These are phyloP conservation scores for Polydrusus tereticollis DNA, from an alignment of 2,888 invertebrate genomes.

Conservation along the genomic window DNA sequence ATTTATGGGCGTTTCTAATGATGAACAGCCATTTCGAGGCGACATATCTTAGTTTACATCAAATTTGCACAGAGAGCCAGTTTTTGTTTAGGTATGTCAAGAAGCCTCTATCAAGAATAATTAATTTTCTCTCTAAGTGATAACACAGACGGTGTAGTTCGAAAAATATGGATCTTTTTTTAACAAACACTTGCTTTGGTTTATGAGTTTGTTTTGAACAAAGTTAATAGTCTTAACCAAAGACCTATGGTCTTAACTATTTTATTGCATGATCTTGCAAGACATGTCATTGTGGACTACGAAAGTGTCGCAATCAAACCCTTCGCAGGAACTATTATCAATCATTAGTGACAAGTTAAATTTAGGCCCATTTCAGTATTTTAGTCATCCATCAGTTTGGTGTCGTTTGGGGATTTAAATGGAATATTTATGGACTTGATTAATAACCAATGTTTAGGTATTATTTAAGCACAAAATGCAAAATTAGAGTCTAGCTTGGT, in stretches of 20 bases:
- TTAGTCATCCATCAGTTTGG: conserved; percentile 8
- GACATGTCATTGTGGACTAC: neutral
- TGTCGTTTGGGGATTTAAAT: neutral
- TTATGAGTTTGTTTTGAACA: too few relatives aligned
- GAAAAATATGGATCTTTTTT: too few relatives aligned
- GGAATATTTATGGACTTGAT: conserved; percentile 1
- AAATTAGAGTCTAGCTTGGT: neutral
- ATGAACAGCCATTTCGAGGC: neutral
- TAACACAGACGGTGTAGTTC: too few relatives aligned
- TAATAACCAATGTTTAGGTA: neutral
- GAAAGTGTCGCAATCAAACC: neutral
- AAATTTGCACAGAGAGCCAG: neutral
- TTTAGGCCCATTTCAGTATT: neutral
- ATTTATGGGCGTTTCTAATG: conserved; percentile 3
- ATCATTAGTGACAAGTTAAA: conserved; percentile 4
- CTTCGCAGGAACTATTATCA: neutral
- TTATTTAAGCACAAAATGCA: neutral
- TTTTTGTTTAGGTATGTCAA: neutral
- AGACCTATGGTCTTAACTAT: too few relatives aligned
- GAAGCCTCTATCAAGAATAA: neutral
- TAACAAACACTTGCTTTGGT: too few relatives aligned
- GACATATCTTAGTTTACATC: neutral
- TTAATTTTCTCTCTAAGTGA: too few relatives aligned
- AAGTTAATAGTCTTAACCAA: too few relatives aligned
- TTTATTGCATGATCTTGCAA: neutral